These are phyloP conservation scores for Diploscapter pachys DNA, from an alignment of 1,140 invertebrate species.

Conservation along the genomic window DNA sequence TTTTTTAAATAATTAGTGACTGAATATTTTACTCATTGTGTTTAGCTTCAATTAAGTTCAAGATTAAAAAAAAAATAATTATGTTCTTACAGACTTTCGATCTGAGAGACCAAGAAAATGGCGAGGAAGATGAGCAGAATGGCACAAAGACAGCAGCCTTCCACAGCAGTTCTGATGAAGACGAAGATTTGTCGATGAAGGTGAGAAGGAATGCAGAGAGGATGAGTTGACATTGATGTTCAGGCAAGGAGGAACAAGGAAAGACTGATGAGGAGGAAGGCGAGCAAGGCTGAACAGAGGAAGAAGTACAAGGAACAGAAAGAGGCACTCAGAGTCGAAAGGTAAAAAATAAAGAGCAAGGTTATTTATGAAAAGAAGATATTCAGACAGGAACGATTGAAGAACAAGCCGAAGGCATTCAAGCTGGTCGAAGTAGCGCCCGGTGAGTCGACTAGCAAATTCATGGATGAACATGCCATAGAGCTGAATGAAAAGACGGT, in stretches of 20 bases:
- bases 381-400: conserved; percentile 15
- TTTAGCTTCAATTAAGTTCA: conserved; percentile 4
- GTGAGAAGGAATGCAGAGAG: conserved; percentile 23
- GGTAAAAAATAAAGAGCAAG: conserved; percentile 13
- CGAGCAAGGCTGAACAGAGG: conserved; percentile 10
- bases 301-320: not conserved
- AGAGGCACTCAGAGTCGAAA: conserved; percentile 6
- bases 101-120: conserved; percentile 20
- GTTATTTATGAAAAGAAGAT: not conserved
- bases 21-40: conserved; percentile 28
- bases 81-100: not conserved
- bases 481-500: not conserved
- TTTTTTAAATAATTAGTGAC: not conserved
- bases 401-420: conserved; percentile 23
- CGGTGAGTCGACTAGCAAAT: conserved; percentile 31
- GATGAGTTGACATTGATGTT: conserved; percentile 10
- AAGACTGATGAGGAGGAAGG: conserved; percentile 20
- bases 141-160: too few species aligned
- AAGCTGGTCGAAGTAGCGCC: conserved; percentile 21
- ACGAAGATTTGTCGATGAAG: conserved; percentile 8
- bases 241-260: conserved; percentile 17
- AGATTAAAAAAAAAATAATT: not conserved
- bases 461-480: conserved; percentile 16
- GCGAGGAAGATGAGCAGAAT: conserved; percentile 27
- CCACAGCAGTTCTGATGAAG: conserved; percentile 10